A percentile compares a stretch with the other conserved stretches of the same genome.
Conservation (phyloP, 2,797 vertebrate genomes). For the Rallus crepitans region DNA sequence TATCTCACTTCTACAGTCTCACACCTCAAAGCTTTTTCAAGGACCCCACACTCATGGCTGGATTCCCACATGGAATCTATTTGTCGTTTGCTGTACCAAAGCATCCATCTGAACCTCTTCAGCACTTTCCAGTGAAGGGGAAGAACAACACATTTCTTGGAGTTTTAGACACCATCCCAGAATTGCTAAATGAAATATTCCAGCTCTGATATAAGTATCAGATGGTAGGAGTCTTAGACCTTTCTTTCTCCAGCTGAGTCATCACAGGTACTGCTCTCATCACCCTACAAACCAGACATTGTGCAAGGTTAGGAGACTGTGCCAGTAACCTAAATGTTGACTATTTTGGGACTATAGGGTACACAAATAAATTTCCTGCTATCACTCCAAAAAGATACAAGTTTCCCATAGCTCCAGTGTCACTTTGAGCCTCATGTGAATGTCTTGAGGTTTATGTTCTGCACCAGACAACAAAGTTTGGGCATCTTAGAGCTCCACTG, state of each 20-base stretch:
- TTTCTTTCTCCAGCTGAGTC: background rate
- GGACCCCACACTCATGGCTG: accelerated
- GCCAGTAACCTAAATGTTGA: background rate
- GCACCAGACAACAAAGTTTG: background rate
- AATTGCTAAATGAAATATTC: accelerated
- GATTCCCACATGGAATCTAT: accelerated
- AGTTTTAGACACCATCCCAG: accelerated
- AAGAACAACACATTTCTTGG: accelerated
- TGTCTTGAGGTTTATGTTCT: background rate
- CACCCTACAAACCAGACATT: accelerated
- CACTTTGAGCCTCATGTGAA: background rate
- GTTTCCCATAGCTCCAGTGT: background rate
- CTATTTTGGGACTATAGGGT: background rate
- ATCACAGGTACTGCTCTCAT: background rate
- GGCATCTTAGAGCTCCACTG: background rate
- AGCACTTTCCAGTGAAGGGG: background rate
- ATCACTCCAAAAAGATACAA: background rate
- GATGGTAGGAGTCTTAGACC: background rate
- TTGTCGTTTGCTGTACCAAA: accelerated
- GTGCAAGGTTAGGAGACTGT: background rate
- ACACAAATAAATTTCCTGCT: background rate
- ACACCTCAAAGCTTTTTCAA: background rate
- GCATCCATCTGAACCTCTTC: background rate
- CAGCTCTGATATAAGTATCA: background rate
- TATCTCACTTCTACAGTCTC: background rate